Evolutionary conservation across 2,113 vertebrate species (phyloP).

Genomic region (Centropus unirufus): DNA sequence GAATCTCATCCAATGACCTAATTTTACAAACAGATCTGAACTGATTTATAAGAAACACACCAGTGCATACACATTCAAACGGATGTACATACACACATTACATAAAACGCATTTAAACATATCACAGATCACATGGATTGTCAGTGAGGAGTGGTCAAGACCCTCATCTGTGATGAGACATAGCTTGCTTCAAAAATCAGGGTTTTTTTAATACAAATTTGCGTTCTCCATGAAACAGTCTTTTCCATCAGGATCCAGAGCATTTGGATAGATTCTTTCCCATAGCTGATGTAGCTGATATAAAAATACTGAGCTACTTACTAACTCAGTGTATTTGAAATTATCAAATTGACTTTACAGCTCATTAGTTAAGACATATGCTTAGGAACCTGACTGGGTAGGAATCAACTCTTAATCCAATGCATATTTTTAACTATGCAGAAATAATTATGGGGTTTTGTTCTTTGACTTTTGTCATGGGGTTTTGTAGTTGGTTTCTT

Average conservation of each 20-base stretch:
- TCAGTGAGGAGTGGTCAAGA: not conserved
- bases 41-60: not conserved
- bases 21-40: not conserved
- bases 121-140: not conserved
- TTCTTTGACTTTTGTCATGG: not conserved
- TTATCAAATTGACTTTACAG: not conserved
- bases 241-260: not conserved
- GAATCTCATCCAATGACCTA: not conserved
- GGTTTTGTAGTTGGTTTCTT: not conserved
- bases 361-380: not conserved
- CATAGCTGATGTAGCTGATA: not conserved
- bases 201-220: not conserved
- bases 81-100: not conserved
- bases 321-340: not conserved
- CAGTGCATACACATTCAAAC: not conserved
- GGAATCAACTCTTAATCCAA: not conserved
- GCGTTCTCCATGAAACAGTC: not conserved
- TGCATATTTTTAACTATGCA: not conserved
- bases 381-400: not conserved
- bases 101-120: not conserved
- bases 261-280: not conserved
- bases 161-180: not conserved
- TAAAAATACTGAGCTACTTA: not conserved
- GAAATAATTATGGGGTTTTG: not conserved
- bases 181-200: not conserved